Evolutionary conservation across 2,113 vertebrate species (phyloP), one percentile per base, ranked within the genome.

Genomic region (Oxyura jamaicensis): DNA sequence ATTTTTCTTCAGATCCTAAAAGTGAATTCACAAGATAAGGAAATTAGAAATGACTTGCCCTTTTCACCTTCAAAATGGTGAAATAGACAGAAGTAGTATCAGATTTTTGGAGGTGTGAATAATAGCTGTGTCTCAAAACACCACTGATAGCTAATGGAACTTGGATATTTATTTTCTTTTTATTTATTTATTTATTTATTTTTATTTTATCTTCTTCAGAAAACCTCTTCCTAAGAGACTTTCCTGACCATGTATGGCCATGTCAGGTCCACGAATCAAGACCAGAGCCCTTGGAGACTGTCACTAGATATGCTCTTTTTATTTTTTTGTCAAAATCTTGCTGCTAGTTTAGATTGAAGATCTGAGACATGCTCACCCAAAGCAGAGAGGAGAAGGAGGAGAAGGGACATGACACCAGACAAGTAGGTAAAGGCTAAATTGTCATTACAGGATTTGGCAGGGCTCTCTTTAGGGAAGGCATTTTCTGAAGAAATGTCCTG

Each of bases 61-160:
- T 22, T 4, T 63, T 4, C 52, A 1, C 58, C 55, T 81, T 83
- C 29, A 86, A 78, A 86, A 71, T 0, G 6, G 4, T 5, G 11
- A 67, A 86, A 21, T 41, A 63, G 7, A 21, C 2, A 60, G 44
- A 66, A 8, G 10, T 44, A 71, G 33, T 50, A 62, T 74, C 31
- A 78, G 12, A 33, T 89, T 89, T 81, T 60, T 63, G 39, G 33
- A 59, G 4, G 1, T 58, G 7, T 4, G 41, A 81, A 90, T 33
- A 66, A 22, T 11, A 52, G 5, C 0, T 85, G 1, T 36, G 1
- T 62, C 31, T 83, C 52, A 42, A 77, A 86, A 83, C 11, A 11
- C 59, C 55, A 59, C 1, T 71, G 7, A 33, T 2, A 71, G 13
- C 2, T 1, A 2, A n/a, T 67, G 11, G 39, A 69, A 71, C 4